Conservation (phyloP, 1,140 invertebrate genomes). For the Chelonus insularis region DNA sequence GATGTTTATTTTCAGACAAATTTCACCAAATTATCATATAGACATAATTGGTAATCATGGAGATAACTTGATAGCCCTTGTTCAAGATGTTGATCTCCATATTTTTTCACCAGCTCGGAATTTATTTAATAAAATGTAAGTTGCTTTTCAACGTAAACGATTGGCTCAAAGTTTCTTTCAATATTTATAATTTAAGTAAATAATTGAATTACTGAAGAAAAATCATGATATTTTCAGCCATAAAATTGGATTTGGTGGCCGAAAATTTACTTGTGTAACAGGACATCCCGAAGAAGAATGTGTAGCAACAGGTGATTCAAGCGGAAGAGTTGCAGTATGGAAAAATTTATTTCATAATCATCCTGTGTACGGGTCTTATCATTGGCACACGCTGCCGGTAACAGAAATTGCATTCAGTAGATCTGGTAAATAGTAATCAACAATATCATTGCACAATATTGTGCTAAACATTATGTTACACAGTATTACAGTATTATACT, state of each 20-base stretch:
- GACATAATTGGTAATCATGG: constrained; percentile 53
- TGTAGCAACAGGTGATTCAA: constrained; percentile 72
- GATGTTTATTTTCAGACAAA: constrained; percentile 33
- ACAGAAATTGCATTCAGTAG: constrained; percentile 70
- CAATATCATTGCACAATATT: constrained; percentile 11
- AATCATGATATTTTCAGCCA: constrained; percentile 46
- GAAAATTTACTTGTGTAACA: constrained; percentile 68
- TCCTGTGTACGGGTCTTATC: constrained; percentile 63
- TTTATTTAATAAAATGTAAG: constrained; percentile 48
- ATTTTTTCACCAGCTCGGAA: constrained; percentile 41
- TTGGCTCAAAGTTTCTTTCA: no score
- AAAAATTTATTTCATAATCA: constrained; percentile 56
- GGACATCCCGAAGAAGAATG: constrained; percentile 66
- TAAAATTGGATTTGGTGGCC: constrained; percentile 43
- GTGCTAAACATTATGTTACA: no score
- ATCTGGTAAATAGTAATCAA: constrained; percentile 60
- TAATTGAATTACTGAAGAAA: constrained; percentile 40
- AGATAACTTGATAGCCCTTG: constrained; percentile 50
- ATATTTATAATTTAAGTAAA: no score
- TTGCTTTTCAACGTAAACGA: no score
- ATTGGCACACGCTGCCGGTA: constrained; percentile 82
- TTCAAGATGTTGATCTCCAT: constrained; percentile 41
- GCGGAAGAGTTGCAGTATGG: constrained; percentile 72
- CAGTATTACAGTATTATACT: no score
- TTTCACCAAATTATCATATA: constrained; percentile 44